Evolutionary conservation across 2,113 vertebrate species (phyloP), one percentile per base, ranked within the genome.

Genomic region (Amblyopsis rosae): DNA sequence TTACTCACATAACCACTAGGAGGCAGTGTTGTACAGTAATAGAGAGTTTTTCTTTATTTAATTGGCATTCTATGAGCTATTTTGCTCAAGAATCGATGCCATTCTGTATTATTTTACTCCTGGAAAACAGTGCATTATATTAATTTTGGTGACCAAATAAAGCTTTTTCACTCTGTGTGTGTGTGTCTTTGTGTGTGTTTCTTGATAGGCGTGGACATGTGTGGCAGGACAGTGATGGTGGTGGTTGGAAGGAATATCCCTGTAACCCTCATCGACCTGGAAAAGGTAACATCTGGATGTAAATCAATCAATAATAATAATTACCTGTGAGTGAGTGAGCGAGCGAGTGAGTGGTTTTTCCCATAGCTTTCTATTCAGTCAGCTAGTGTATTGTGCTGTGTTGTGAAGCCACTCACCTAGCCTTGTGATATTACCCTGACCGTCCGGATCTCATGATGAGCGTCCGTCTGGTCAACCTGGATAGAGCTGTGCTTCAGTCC

Each of bases 201-300:
- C 41, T 84, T 7, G 50, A 0, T 80, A 99, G 98, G 98, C 84
- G 91, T 98, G 62, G 98, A 99, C 78, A 92, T 93, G 71, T 95
- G 93, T 77, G 97, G 98, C 41, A 90, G 95, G 69, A 97, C 96
- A 0, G 95, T 99, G 75, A 95, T 99, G 94, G 95, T 98, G 33
- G 86, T 98, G 1, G 96, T 99, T 11, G 98, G 98, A 84, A 93
- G 98, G 81, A 99, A 99, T 85, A 98, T 99, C 79, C 98, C 98
- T 0, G 94, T 99, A 15, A 95, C 95, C 0, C 68, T 97, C 35
- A 98, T 99, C 72, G 97, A 99, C 77, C 89, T 97, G 72, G 98
- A 99, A 80, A 99, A 99, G 95, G 98, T 99, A 90, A 89, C 0
- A 48, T 54, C 53, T 15, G 12, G 35, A 5, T 5, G 1, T 41